phyloP scores from a whole-genome alignment of 2,888 invertebrate genomes.

The Drosophila mayaguana region DNA sequence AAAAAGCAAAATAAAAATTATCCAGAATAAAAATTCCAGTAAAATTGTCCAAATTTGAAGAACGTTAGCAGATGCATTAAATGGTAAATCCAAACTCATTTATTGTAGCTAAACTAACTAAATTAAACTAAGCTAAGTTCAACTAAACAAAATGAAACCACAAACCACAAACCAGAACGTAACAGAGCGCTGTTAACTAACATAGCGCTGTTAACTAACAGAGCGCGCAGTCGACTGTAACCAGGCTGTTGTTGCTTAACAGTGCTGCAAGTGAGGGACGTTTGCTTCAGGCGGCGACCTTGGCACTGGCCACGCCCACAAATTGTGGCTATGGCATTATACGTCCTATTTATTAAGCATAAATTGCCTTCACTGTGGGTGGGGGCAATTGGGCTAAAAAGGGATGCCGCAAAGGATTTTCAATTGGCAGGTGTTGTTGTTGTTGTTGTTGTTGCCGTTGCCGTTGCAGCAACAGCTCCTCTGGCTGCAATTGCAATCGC shows the following conservation, averaged over 20 bases:
- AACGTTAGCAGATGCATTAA: background rate
- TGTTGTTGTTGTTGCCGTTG: conserved; percentile 24
- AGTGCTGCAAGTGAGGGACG: background rate
- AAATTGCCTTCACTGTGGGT: conserved; percentile 57
- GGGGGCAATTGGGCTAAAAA: conserved; percentile 29
- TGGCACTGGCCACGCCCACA: conserved; percentile 21
- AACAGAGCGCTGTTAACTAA: conserved; percentile 38
- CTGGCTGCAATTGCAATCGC: conserved; percentile 35
- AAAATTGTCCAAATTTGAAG: background rate
- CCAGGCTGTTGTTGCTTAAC: conserved; percentile 6
- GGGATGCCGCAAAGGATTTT: conserved; percentile 56
- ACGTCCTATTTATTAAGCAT: conserved; percentile 71
- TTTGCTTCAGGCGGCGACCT: conserved; percentile 31
- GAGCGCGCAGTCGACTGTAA: conserved; percentile 11
- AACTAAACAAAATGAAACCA: background rate
- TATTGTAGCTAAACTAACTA: background rate
- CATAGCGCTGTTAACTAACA: conserved; percentile 47
- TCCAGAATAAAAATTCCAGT: background rate
- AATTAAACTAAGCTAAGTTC: background rate
- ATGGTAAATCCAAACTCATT: conserved; percentile 10
- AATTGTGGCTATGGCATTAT: conserved; percentile 30
- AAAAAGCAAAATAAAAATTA: background rate
- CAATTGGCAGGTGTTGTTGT: conserved; percentile 58
- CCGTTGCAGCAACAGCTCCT: background rate
- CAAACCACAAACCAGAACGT: background rate